Evolutionary conservation across 2,113 vertebrate genomes (phyloP), one percentile per base, ranked within the genome.

Genomic region (Hucho hucho): DNA sequence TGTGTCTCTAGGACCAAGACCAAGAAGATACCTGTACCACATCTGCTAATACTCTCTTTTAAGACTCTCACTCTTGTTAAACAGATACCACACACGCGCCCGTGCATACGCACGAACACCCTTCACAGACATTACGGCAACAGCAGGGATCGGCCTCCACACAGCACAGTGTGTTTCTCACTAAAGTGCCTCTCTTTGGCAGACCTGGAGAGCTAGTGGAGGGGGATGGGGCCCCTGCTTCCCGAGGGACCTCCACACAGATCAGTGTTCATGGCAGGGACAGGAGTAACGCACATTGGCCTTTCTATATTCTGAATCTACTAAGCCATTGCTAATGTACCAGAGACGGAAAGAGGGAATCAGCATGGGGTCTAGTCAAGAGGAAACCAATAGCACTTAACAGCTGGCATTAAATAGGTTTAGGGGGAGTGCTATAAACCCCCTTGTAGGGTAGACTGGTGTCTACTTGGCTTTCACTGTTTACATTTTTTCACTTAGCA

Each of bases 181-280:
- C 83, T 86, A 56, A 78, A 84, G 78, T 73, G 68, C 58, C 80
- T 87, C 79, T 86, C 79, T 43, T 43, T 84, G 79, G 79, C 22
- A 53, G 58, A 26, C 83, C 72, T 81, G 78, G 46, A 78, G 81
- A 81, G 75, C 77, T 76, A 11, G 53, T 14, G 53, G 53, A 69
- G 73, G 66, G n/a, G 72, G 47, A 20, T 69, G 79, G 81, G 46
- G 73, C 37, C 61, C 9, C 37, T 43, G 56, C 68, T 80, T 85
- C 85, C 83, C 74, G 67, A 26, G 86, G 85, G 75, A 86, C 80
- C 71, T 67, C 76, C 85, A 87, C 83, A 90, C 84, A 89, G 89
- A 88, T 82, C 83, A 81, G 69, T 59, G 83, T 89, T 91, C 85
- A 88, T 87, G 75, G 76, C 74, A 66, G 2, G 64, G 74, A 84